Base-by-base conservation (phyloP, 2,797 vertebrate species). In the Sardinella longiceps region DNA sequence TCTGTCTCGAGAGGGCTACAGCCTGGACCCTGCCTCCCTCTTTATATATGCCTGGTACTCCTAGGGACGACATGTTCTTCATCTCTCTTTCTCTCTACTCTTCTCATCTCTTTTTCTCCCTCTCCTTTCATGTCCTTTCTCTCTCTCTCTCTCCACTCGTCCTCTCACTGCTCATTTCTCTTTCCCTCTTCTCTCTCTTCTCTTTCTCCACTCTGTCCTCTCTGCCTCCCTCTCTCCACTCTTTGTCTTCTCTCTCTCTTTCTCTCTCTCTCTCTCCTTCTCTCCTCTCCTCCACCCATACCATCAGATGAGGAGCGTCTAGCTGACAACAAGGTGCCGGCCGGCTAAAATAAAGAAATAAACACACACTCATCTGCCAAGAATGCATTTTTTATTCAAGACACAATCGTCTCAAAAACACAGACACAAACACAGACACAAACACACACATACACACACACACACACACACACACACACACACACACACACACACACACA, bases 11-110 rank as follows among this genome's bases (percentile, higher is more conserved):
- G 83, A 94, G 0, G 96, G 96, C 18, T 89, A 63, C 83, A 94
- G 84, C 82, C 92, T 97, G 18, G 93, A 96, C 84, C 92, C 95
- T 50, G 95, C 97, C 56, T 96, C 96, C 0, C 93, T 98, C 7
- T 97, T 97, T 84, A 87, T 96, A 87, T 96, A 95, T 43, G 81
- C 96, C 63, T 97, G 94, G 94, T 95, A 93, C 88, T 89, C 94
- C 85, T 92, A 93, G 92, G 91, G 91, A 39, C 83, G n/a, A n/a
- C n/a, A n/a, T n/a, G n/a, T 83, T 14, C n/a, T n/a, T 74, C 15
- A 1, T 66, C 60, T 66, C 28, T 43, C 43, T 43, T 43, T 43
- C 43, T 43, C 43, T 4, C 58, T 5, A 23, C 58, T 60, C 58
- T 60, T n/a, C n/a, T n/a, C n/a, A n/a, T n/a, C n/a, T n/a, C 0